These are phyloP conservation scores for Tenthredo livida DNA, from an alignment of 2,888 invertebrate species.

Conservation along the genomic window DNA sequence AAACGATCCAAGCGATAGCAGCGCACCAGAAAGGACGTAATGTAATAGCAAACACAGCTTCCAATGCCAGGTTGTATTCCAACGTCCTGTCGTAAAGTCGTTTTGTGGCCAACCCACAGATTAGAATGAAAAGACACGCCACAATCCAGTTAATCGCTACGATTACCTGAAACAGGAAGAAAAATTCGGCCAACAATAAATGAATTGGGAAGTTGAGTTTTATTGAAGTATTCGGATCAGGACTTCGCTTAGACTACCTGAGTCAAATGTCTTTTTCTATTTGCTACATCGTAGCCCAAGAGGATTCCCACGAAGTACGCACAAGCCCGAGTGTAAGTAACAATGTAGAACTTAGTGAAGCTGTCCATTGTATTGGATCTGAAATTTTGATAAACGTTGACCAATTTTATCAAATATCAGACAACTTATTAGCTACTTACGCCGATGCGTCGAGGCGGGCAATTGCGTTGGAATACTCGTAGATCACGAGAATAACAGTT, in stretches of 20 bases:
- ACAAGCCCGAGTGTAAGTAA: slow-evolving; percentile 30
- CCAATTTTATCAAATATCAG: neutral
- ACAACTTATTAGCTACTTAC: neutral
- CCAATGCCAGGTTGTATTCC: slow-evolving; percentile 71
- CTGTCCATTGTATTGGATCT: neutral
- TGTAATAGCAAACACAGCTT: slow-evolving; percentile 76
- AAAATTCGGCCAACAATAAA: neutral
- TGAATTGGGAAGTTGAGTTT: neutral
- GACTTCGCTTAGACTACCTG: neutral
- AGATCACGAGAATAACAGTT: slow-evolving; percentile 71
- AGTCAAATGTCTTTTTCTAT: neutral
- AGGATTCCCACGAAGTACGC: slow-evolving; percentile 41
- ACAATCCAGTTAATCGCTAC: slow-evolving; percentile 1
- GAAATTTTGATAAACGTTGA: neutral
- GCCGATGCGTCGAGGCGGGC: neutral
- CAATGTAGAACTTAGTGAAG: neutral
- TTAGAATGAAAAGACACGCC: neutral
- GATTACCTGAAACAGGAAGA: neutral
- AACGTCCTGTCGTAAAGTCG: slow-evolving; percentile 58
- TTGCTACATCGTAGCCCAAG: slow-evolving; percentile 33
- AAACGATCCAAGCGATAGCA: slow-evolving; percentile 79
- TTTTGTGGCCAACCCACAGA: neutral
- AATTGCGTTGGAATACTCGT: slow-evolving; percentile 5
- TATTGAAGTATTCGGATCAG: neutral
- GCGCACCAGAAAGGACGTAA: slow-evolving; percentile 78